phyloP scores from a whole-genome alignment of 2,888 invertebrate genomes.

The Athalia circularis region DNA sequence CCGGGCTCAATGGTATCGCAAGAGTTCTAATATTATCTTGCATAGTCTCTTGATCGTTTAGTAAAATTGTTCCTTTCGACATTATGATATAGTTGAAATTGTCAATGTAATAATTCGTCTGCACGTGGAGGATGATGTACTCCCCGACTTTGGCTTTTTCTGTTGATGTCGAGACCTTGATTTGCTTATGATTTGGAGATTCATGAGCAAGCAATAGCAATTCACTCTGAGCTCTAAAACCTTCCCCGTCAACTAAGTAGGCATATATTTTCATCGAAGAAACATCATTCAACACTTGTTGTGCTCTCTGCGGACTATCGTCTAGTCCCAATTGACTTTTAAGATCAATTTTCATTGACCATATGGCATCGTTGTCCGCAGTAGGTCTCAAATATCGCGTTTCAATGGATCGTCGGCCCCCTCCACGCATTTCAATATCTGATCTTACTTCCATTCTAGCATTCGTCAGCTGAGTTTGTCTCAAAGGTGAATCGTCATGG shows the following conservation, averaged over 20 bases:
- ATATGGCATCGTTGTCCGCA: constrained; percentile 83
- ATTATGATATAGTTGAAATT: constrained; percentile 93
- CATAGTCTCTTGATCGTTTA: constrained; percentile 91
- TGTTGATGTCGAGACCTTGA: constrained; percentile 91
- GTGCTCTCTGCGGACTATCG: constrained; percentile 76
- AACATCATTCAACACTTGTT: constrained; percentile 81
- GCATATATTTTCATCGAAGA: constrained; percentile 83
- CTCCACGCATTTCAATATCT: constrained; percentile 79
- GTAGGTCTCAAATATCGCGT: constrained; percentile 79
- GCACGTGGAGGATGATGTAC: constrained; percentile 95
- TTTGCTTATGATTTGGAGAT: constrained; percentile 88
- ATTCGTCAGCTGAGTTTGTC: constrained; percentile 78
- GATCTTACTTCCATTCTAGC: constrained; percentile 83
- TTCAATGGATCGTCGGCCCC: constrained; percentile 80
- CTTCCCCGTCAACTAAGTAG: constrained; percentile 81
- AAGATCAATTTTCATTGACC: constrained; percentile 89
- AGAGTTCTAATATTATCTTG: constrained; percentile 85
- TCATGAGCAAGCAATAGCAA: constrained; percentile 85
- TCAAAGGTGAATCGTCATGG: constrained; percentile 91
- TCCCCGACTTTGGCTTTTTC: constrained; percentile 90
- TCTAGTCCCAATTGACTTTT: constrained; percentile 80
- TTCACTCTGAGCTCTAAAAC: constrained; percentile 82
- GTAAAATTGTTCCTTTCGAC: constrained; percentile 93
- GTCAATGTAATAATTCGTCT: constrained; percentile 93
- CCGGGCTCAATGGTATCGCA: constrained; percentile 87